Evolutionary conservation across 2,888 invertebrate species (phyloP).

Genomic region (Embidobia sp.): DNA sequence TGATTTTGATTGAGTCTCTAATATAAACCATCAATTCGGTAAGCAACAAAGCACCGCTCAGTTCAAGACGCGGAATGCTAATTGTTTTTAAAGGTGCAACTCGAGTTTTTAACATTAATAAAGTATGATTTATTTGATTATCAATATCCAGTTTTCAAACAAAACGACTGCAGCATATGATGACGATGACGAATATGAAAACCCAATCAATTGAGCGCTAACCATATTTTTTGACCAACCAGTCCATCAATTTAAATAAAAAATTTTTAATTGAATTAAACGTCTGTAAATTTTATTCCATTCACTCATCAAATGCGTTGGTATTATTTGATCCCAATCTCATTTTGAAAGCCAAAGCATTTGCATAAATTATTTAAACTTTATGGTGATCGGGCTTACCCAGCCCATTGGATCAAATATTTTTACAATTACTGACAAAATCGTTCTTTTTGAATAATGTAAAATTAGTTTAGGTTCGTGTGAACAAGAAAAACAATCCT

Average conservation of each 20-base stretch:
- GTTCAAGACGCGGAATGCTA: constrained; percentile 8
- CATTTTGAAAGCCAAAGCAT: not conserved
- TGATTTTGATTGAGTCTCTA: not conserved
- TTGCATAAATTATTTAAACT: constrained; percentile 1
- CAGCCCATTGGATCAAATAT: constrained; percentile 6
- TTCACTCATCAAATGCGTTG: not conserved
- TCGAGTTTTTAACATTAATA: not conserved
- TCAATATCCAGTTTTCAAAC: not conserved
- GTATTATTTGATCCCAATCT: not conserved
- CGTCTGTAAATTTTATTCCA: not conserved
- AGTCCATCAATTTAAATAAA: not conserved
- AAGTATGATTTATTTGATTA: not conserved
- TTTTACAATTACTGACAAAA: not conserved
- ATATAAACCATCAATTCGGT: not conserved
- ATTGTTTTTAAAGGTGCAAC: constrained; percentile 9
- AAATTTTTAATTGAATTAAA: not conserved
- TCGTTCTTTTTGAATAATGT: not conserved
- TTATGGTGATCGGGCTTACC: not conserved
- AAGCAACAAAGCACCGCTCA: not conserved
- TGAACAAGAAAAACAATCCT: not conserved
- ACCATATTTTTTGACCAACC: too few species aligned
- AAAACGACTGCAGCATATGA: constrained; percentile 3
- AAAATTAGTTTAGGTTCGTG: not conserved
- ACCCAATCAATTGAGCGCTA: not conserved
- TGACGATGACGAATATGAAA: not conserved